Evolutionary conservation across 2,797 vertebrate genomes (phyloP).

Genomic region (Notamacropus eugenii): DNA sequence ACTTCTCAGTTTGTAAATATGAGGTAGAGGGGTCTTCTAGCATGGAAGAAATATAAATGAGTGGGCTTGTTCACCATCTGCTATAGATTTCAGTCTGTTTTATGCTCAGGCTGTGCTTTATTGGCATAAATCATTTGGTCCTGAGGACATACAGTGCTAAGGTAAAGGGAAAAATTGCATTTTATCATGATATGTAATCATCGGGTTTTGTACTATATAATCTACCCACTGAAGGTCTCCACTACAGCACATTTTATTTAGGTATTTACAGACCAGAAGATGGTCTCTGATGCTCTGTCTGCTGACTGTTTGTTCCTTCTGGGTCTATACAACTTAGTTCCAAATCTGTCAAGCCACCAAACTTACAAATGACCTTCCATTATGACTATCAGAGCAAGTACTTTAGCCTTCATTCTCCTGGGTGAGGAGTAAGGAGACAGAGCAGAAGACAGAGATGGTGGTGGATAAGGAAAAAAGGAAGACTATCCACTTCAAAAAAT

Average conservation of each 20-base stretch:
- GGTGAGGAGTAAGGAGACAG: not conserved
- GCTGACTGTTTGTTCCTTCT: conserved; percentile 21
- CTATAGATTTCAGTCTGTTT: conserved; percentile 65
- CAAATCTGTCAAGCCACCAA: not conserved
- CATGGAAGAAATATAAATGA: conserved; percentile 16
- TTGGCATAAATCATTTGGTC: conserved; percentile 70
- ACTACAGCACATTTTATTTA: conserved; percentile 37
- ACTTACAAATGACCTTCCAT: not conserved
- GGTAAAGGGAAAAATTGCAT: conserved; percentile 61
- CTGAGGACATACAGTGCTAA: conserved; percentile 54
- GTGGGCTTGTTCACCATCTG: conserved; percentile 63
- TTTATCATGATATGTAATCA: conserved; percentile 61
- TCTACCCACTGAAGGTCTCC: not conserved
- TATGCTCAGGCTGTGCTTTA: conserved; percentile 17
- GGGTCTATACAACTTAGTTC: not conserved
- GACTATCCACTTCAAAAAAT: not conserved
- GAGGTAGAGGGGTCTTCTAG: conserved; percentile 34
- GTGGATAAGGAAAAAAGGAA: not conserved
- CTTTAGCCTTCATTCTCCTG: not conserved
- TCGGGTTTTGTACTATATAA: conserved; percentile 15
- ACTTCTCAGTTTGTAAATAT: conserved; percentile 53
- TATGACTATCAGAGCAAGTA: not conserved
- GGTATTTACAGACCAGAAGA: conserved; percentile 8
- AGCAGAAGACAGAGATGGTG: fast-evolving
- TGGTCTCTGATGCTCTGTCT: conserved; percentile 25